These are phyloP conservation scores for Brachylomia viminalis DNA, from an alignment of 2,888 invertebrate species.

Conservation along the genomic window DNA sequence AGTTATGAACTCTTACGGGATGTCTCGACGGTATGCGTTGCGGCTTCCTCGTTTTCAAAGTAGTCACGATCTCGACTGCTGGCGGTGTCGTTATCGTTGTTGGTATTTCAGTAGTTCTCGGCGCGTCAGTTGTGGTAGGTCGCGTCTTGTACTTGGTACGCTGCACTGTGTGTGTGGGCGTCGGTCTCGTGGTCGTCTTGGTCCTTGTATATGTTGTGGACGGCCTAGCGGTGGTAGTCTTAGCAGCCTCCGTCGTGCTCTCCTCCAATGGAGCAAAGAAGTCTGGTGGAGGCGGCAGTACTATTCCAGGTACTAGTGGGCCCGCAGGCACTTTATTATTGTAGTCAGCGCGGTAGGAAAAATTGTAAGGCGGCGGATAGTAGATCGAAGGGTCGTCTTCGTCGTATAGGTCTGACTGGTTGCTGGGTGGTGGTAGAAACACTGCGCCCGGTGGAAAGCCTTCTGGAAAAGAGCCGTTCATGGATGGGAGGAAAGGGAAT, in stretches of 20 bases:
- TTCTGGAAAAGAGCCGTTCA: conserved; percentile 91
- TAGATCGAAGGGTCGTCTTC: conserved; percentile 98
- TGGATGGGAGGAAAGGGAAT: conserved; percentile 89
- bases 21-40: conserved; percentile 86
- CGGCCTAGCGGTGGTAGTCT: conserved; percentile 78
- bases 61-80: conserved; percentile 84
- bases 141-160: conserved; percentile 85
- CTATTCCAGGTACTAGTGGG: conserved; percentile 96
- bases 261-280: conserved; percentile 94
- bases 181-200: conserved; percentile 81
- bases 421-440: conserved; percentile 93
- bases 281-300: conserved; percentile 96
- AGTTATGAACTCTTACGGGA: conserved; percentile 85
- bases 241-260: conserved; percentile 78
- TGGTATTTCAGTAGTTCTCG: conserved; percentile 83
- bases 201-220: conserved; percentile 77
- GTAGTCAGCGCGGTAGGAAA: conserved; percentile 95
- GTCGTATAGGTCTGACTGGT: conserved; percentile 94
- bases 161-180: conserved; percentile 78
- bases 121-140: conserved; percentile 82
- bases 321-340: conserved; percentile 95
- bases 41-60: conserved; percentile 82
- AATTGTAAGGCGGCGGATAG: conserved; percentile 97
- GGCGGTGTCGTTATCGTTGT: conserved; percentile 82
- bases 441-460: conserved; percentile 90